These are phyloP conservation scores for Pedetes capensis DNA, from an alignment of 2,113 vertebrate species.

Conservation along the genomic window DNA sequence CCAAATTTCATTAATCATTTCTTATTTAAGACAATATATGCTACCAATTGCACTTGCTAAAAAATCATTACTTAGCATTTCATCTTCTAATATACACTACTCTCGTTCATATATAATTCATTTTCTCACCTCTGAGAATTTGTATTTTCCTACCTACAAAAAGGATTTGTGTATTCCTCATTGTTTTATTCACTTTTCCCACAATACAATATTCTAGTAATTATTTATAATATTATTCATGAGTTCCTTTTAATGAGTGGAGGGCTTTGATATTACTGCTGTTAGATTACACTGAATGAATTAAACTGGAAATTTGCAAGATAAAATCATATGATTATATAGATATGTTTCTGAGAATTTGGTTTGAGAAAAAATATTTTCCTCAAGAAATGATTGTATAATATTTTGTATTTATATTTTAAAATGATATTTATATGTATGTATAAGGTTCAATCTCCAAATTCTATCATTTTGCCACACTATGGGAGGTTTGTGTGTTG, in stretches of 20 bases:
- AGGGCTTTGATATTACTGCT: background rate
- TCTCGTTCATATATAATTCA: background rate
- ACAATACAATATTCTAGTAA: background rate
- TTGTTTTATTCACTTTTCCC: background rate
- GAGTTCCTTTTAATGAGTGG: background rate
- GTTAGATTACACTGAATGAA: background rate
- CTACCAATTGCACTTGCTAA: background rate
- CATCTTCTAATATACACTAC: background rate
- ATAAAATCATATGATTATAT: background rate
- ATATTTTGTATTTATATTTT: background rate
- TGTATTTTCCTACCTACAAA: background rate
- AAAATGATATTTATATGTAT: background rate
- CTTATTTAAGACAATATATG: background rate
- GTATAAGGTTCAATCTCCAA: background rate
- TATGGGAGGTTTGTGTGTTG: too few relatives aligned
- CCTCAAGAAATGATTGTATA: background rate
- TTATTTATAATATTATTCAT: background rate
- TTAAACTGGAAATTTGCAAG: background rate
- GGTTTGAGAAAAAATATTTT: background rate
- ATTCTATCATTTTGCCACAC: too few relatives aligned
- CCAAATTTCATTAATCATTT: background rate
- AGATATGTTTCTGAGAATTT: background rate
- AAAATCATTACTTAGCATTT: background rate
- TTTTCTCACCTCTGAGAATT: background rate
- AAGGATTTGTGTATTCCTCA: rapidly evolving